Percentiles rank a stretch among this genome's conserved stretches.
phyloP scores from a whole-genome alignment of 2,888 invertebrate species.

The Caenorhabditis macrosperma region DNA sequence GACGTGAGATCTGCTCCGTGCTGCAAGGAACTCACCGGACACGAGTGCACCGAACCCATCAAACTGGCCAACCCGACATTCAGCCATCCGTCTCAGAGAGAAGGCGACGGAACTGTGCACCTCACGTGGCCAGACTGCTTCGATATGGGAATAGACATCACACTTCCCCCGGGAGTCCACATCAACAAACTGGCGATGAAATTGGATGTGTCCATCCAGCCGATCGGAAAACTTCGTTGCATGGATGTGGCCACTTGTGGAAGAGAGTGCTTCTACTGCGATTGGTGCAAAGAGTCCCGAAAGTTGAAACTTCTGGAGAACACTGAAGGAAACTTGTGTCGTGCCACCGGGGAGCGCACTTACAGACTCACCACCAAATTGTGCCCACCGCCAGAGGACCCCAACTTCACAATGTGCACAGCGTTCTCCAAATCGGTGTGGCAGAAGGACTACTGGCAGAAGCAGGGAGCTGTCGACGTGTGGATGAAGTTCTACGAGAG shows the following conservation, averaged over 20 bases:
- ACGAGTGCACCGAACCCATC: conserved; percentile 76
- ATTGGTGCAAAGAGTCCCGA: conserved; percentile 77
- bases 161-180: conserved; percentile 79
- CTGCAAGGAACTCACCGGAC: conserved; percentile 76
- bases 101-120: conserved; percentile 74
- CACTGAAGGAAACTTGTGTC: conserved; percentile 78
- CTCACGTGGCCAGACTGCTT: conserved; percentile 79
- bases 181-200: conserved; percentile 79
- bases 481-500: conserved; percentile 80
- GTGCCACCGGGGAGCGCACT: conserved; percentile 78
- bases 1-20: conserved; percentile 75
- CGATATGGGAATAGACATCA: conserved; percentile 79
- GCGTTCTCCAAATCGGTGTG: conserved; percentile 80
- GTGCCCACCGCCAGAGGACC: conserved; percentile 79
- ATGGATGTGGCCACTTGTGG: conserved; percentile 80
- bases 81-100: conserved; percentile 62
- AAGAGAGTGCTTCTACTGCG: conserved; percentile 79
- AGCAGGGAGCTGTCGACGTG: conserved; percentile 79
- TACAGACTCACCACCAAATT: conserved; percentile 73
- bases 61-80: conserved; percentile 76
- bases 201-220: conserved; percentile 79
- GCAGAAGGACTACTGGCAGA: conserved; percentile 80
- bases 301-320: conserved; percentile 79
- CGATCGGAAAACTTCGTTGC: conserved; percentile 78
- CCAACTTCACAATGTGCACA: conserved; percentile 79